A percentile compares a stretch with the other conserved stretches of the same genome.
phyloP scores from a whole-genome alignment of 1,140 invertebrate species.

The Tenebrio molitor region DNA sequence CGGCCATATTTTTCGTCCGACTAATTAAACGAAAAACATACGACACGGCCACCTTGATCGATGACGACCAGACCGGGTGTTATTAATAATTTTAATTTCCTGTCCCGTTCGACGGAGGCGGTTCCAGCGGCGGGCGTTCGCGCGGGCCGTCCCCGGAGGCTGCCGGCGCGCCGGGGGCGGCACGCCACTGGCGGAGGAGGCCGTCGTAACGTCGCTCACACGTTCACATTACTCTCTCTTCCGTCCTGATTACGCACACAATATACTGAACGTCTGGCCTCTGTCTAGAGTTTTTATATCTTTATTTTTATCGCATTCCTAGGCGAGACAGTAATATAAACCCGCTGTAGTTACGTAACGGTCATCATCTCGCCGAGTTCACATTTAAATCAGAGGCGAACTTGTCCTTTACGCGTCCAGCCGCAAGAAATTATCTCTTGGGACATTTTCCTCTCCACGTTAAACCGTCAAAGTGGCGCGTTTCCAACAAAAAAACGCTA shows the following conservation, averaged over 20 bases:
- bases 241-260: conserved; percentile 39
- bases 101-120: conserved; percentile 21
- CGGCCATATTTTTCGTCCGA: conserved; percentile 2
- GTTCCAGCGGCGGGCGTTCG: neutral
- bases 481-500: too few species aligned
- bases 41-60: conserved; percentile 1
- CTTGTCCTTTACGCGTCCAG: too few species aligned
- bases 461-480: too few species aligned
- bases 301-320: conserved; percentile 43
- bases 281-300: conserved; percentile 42
- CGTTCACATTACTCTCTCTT: conserved; percentile 39
- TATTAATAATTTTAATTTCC: conserved; percentile 35
- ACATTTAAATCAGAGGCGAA: too few species aligned
- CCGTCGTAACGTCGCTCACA: conserved; percentile 21
- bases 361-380: conserved; percentile 3
- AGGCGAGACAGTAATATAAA: conserved; percentile 36
- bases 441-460: too few species aligned
- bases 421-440: too few species aligned
- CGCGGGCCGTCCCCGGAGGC: neutral
- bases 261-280: conserved; percentile 44
- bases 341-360: conserved; percentile 32
- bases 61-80: neutral
- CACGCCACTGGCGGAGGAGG: conserved; percentile 6
- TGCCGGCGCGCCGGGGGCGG: too few species aligned
- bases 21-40: neutral